Base-by-base conservation (phyloP, 2,113 vertebrate species). In the Myiopsitta monachus region DNA sequence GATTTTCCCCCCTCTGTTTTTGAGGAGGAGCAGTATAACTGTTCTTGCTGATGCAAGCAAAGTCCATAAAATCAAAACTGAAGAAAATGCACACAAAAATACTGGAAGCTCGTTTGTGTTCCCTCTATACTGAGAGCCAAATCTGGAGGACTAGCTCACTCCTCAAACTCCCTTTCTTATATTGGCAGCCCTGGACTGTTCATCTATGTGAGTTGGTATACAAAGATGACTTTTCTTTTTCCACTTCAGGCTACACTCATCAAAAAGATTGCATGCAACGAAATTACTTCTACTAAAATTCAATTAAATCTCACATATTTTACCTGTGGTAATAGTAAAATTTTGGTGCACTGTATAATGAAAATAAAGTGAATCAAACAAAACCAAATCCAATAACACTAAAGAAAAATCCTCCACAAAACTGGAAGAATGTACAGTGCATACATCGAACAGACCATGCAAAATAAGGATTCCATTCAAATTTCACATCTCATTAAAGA, bases 401-500 rank as follows among this genome's bases (percentile, higher is more conserved):
- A 84, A 97, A 92, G 49, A 78, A 89, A 88, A 94, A 92, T 76
- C 83, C 30, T 4, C 6, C 78, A 24, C 76, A 78, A 67, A 83
- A 90, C 41, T 74, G 41, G 88, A 95, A 92, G 70, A 68, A 57
- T 19, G 21, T 96, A 96, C 87, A 95, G 64, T 69, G 93, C 44
- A 33, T 76, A 64, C 64, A 85, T 67, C 43, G 51, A 72, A 80
- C 62, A 77, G 51, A 91, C 91, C 69, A 91, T 74, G 89, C 91
- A 94, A 73, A 82, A 92, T 87, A 94, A 81, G 61, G 83, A 97
- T 92, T 96, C 95, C 85, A 83, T 96, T 97, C 94, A 90, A 84
- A 80, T 97, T 97, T 98, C 97, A 96, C 94, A 94, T 94, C 95
- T 96, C 91, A 92, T 95, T 93, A 96, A 95, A 94, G 95, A 91